phyloP scores from a whole-genome alignment of 1,140 invertebrate species.

The Babylonia areolata region DNA sequence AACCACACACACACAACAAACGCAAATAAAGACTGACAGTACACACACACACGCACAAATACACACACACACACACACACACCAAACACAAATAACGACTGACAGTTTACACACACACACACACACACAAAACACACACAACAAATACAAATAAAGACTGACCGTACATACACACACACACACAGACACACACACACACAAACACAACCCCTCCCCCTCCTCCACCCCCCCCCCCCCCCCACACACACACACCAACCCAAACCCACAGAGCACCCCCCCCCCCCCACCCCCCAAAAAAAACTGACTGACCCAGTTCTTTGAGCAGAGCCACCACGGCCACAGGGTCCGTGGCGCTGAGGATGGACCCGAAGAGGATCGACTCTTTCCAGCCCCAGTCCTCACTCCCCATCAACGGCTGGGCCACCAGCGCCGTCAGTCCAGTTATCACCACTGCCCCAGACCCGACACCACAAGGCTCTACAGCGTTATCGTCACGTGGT shows the following conservation, averaged over 20 bases:
- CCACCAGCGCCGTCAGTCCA: slow-evolving; percentile 70
- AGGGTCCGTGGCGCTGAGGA: slow-evolving; percentile 77
- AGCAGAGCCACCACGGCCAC: slow-evolving; percentile 77
- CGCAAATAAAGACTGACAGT: background rate
- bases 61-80: background rate
- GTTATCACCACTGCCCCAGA: slow-evolving; percentile 69
- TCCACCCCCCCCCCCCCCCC: too few relatives aligned
- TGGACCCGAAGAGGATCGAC: slow-evolving; percentile 75
- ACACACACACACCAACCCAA: background rate
- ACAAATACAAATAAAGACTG: background rate
- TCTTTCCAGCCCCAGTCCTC: slow-evolving; percentile 66
- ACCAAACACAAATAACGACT: background rate
- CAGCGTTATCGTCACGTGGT: too few relatives aligned
- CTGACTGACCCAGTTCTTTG: slow-evolving; percentile 71
- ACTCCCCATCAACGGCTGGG: slow-evolving; percentile 66
- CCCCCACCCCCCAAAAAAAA: background rate
- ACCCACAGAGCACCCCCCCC: too few relatives aligned
- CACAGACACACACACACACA: background rate
- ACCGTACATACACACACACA: background rate
- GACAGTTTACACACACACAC: background rate
- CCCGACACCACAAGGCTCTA: too few relatives aligned
- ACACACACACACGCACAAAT: background rate
- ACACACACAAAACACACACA: background rate
- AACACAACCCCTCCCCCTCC: too few relatives aligned
- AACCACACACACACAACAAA: background rate